Evolutionary conservation across 2,113 vertebrate species (phyloP).

Genomic region (Helogale parvula): DNA sequence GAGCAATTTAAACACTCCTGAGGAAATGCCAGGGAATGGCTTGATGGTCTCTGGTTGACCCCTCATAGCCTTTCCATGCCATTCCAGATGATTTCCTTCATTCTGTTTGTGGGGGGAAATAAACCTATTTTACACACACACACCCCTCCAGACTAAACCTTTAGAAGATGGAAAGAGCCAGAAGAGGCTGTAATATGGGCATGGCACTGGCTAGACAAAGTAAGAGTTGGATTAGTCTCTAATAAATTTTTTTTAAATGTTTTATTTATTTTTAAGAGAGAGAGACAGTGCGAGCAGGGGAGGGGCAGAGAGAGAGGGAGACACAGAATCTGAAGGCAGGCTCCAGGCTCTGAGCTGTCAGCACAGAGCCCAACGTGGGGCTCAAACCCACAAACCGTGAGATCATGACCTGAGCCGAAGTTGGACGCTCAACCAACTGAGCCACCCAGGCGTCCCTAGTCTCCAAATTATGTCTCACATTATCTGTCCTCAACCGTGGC

Average conservation of each 20-base stretch:
- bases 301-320: too few relatives aligned
- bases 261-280: too few relatives aligned
- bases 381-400: too few relatives aligned
- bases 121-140: neutral
- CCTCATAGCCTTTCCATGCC: neutral
- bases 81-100: neutral
- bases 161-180: neutral
- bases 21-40: neutral
- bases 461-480: neutral
- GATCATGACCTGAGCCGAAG: too few relatives aligned
- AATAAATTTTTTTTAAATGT: neutral
- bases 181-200: neutral
- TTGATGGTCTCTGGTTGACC: neutral
- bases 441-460: neutral
- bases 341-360: too few relatives aligned
- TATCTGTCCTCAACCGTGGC: neutral
- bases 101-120: conserved; percentile 38
- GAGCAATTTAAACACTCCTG: neutral
- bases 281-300: too few relatives aligned
- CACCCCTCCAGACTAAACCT: neutral
- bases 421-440: too few relatives aligned
- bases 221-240: neutral
- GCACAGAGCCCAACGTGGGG: too few relatives aligned
- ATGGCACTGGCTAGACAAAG: neutral
- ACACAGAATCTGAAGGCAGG: too few relatives aligned